phyloP scores from a whole-genome alignment of 2,113 vertebrate species.

The Ictidomys tridecemlineatus region DNA sequence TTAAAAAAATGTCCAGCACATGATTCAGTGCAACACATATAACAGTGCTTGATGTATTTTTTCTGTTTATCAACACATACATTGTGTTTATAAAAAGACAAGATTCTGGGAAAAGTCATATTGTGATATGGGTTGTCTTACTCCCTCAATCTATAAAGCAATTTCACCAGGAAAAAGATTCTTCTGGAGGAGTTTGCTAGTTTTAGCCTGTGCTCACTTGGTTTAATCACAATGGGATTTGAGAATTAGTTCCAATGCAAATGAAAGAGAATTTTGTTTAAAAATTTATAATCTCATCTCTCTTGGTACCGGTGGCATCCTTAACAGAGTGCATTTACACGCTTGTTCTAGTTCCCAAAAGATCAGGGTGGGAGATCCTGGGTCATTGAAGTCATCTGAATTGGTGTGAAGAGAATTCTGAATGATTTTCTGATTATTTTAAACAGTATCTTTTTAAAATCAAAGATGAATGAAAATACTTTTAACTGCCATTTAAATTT shows the following conservation, averaged over 20 bases:
- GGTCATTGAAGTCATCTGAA: not conserved
- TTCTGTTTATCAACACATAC: not conserved
- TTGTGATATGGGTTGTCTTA: not conserved
- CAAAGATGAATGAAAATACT: slow-evolving; percentile 27
- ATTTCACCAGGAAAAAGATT: slow-evolving; percentile 37
- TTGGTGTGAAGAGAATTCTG: not conserved
- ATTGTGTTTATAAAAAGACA: slow-evolving; percentile 23
- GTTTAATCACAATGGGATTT: slow-evolving; percentile 52
- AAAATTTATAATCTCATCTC: slow-evolving; percentile 24
- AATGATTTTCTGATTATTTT: slow-evolving; percentile 38
- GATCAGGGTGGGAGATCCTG: not conserved
- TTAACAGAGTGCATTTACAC: not conserved
- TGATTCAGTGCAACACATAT: not conserved
- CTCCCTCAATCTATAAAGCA: not conserved
- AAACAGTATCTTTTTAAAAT: not conserved
- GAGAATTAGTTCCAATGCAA: slow-evolving; percentile 59
- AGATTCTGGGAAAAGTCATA: slow-evolving; percentile 9
- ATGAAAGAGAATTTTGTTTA: slow-evolving; percentile 60
- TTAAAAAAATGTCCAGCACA: slow-evolving; percentile 40
- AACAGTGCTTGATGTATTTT: not conserved
- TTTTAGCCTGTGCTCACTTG: slow-evolving; percentile 19
- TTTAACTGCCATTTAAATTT: not conserved
- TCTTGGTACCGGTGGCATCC: not conserved
- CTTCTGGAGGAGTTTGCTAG: slow-evolving; percentile 22
- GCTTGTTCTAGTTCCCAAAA: not conserved